Evolutionary conservation across 2,113 vertebrate species (phyloP), one percentile per base, ranked within the genome.

Genomic region (Hippocampus guttulatus): DNA sequence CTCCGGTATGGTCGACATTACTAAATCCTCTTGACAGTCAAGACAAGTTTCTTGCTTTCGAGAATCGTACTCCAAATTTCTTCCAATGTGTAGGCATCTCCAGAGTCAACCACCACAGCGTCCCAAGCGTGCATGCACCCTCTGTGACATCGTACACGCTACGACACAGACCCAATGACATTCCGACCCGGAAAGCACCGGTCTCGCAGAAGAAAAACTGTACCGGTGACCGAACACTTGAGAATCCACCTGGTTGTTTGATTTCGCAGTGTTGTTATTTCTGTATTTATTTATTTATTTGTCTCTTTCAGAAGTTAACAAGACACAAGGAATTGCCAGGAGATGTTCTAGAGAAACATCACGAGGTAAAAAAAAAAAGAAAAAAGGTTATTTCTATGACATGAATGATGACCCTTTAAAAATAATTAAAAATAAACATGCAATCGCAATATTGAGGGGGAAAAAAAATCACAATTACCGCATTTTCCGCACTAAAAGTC

Each of bases 161-260:
- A 0, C 74, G 38, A 51, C 77, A 55, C 30, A 63, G 5, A 67
- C 9, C 5, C 9, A 84, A 80, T 58, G 68, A 80, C 72, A 51
- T 75, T 72, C 66, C 76, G 27, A 5, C 23, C n/a, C 30, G 11
- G 55, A 80, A 75, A 75, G 8, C n/a, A 51, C 18, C 15, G 5
- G 5, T 55, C 52, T 41, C 18, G 16, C 15, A 4, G 2, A 74
- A 64, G 54, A 75, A 80, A 70, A 41, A 70, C n/a, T n/a, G n/a
- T n/a, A n/a, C n/a, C 80, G 90, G 90, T 91, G 14, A 87, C 43
- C 61, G 5, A 10, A 64, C 11, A 16, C 64, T 74, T 8, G 63
- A 60, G 1, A 73, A 54, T 60, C 45, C 67, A 21, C 18, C 9
- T 51, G 2, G 64, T 27, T 40, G 43, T 30, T 64, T 23, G 6